A percentile compares a stretch with the other conserved stretches of the same genome.
phyloP scores from a whole-genome alignment of 2,888 invertebrate species.

The Odontocolon sp. region DNA sequence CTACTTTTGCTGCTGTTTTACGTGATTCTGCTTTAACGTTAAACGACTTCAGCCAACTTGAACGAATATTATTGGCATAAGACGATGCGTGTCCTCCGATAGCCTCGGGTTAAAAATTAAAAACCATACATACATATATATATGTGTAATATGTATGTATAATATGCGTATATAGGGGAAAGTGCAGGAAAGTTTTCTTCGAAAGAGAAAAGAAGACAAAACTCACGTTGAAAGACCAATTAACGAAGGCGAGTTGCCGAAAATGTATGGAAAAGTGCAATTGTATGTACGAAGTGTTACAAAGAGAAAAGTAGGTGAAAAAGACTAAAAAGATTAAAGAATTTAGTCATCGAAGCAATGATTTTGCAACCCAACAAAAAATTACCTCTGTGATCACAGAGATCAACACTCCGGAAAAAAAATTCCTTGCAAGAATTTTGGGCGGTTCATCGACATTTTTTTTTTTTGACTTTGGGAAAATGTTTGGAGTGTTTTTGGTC shows the following conservation, averaged over 20 bases:
- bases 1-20: slow-evolving; percentile 21
- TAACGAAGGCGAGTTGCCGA: too few species aligned
- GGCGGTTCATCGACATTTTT: too few species aligned
- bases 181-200: slow-evolving; percentile 51
- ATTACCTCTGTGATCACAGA: too few species aligned
- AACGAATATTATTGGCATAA: slow-evolving; percentile 46
- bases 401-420: too few species aligned
- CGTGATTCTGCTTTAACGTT: slow-evolving; percentile 33
- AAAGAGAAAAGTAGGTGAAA: background rate
- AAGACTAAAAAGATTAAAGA: too few species aligned
- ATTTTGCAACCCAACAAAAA: too few species aligned
- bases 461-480: too few species aligned
- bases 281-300: slow-evolving; percentile 34
- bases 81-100: slow-evolving; percentile 31
- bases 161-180: slow-evolving; percentile 39
- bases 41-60: slow-evolving; percentile 25
- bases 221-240: slow-evolving; percentile 45
- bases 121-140: slow-evolving; percentile 10
- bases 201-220: slow-evolving; percentile 58
- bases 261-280: slow-evolving; percentile 33
- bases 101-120: slow-evolving; percentile 48
- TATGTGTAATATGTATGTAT: background rate
- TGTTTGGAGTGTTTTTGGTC: too few species aligned
- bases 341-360: too few species aligned
- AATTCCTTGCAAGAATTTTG: too few species aligned